Evolutionary conservation across 2,113 vertebrate species (phyloP).

Genomic region (Scatophagus argus): DNA sequence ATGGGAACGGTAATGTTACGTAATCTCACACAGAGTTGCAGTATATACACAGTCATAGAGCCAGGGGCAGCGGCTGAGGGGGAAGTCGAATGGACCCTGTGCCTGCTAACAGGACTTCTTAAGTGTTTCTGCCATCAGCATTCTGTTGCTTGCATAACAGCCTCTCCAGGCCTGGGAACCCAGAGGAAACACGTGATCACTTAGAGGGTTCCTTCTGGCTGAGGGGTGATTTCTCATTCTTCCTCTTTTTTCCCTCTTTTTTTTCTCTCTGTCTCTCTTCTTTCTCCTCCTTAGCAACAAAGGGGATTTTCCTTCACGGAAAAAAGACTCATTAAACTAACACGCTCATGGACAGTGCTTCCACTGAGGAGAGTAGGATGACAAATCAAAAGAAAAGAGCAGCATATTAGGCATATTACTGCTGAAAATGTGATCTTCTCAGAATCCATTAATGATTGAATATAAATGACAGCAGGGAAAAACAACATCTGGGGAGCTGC

Average conservation of each 20-base stretch:
- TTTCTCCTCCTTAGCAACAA: constrained; percentile 30
- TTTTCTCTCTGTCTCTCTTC: background rate
- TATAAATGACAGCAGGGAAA: constrained; percentile 18
- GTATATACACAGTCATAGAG: constrained; percentile 36
- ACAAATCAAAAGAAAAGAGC: background rate
- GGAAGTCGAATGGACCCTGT: constrained; percentile 27
- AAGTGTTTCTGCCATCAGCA: constrained; percentile 71
- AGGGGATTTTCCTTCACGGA: constrained; percentile 8
- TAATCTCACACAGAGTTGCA: constrained; percentile 37
- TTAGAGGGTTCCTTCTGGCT: constrained; percentile 53
- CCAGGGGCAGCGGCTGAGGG: constrained; percentile 25
- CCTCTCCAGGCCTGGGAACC: constrained; percentile 30
- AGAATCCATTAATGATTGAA: constrained; percentile 45
- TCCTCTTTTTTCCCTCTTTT: background rate
- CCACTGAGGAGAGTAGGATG: constrained; percentile 5
- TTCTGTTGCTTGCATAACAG: constrained; percentile 67
- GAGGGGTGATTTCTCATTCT: constrained; percentile 41
- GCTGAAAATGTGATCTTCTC: constrained; percentile 34
- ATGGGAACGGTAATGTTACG: constrained; percentile 52
- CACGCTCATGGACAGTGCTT: constrained; percentile 8
- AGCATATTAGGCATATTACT: background rate
- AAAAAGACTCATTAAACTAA: constrained; percentile 26
- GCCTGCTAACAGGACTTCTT: constrained; percentile 50
- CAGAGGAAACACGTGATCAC: constrained; percentile 55
- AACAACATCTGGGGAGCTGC: constrained; percentile 41